phyloP scores from a whole-genome alignment of 2,888 invertebrate species.

The Bellardia pandia region DNA sequence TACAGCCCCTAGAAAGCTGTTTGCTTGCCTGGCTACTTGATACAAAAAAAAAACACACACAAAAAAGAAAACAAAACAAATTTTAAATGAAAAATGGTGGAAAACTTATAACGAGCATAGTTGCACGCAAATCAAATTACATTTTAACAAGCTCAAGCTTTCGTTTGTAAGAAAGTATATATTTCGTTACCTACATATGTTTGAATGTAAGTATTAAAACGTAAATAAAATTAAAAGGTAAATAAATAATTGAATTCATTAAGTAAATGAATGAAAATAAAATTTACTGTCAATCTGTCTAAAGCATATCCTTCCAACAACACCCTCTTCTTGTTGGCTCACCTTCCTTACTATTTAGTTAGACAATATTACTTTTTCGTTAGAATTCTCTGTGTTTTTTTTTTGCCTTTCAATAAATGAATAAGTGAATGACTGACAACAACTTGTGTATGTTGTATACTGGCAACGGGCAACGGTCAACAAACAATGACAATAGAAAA shows the following conservation, averaged over 20 bases:
- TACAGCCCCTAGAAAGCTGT: slow-evolving; percentile 50
- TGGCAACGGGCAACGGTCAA: not conserved
- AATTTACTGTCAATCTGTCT: slow-evolving; percentile 76
- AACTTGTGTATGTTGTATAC: not conserved
- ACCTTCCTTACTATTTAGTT: slow-evolving; percentile 1
- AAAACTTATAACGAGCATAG: slow-evolving; percentile 63
- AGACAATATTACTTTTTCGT: slow-evolving; percentile 3
- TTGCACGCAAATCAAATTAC: slow-evolving; percentile 72
- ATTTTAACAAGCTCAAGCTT: slow-evolving; percentile 62
- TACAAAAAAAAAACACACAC: too few relatives aligned
- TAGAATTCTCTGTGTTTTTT: not conserved
- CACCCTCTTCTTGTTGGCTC: slow-evolving; percentile 20
- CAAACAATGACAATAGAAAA: too few relatives aligned
- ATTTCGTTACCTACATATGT: too few relatives aligned
- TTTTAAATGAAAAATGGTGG: slow-evolving; percentile 25
- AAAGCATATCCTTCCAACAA: slow-evolving; percentile 67
- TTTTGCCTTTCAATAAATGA: slow-evolving; percentile 11
- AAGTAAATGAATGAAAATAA: slow-evolving; percentile 78
- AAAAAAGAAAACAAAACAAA: not conserved
- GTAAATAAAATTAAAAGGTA: slow-evolving; percentile 75
- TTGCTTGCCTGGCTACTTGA: not conserved
- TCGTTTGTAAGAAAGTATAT: too few relatives aligned
- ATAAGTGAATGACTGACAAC: slow-evolving; percentile 59
- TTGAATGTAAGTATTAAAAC: slow-evolving; percentile 10
- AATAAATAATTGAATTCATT: slow-evolving; percentile 83